Base-by-base conservation (phyloP, 1,140 invertebrate genomes). In the Aphidius ervi region DNA sequence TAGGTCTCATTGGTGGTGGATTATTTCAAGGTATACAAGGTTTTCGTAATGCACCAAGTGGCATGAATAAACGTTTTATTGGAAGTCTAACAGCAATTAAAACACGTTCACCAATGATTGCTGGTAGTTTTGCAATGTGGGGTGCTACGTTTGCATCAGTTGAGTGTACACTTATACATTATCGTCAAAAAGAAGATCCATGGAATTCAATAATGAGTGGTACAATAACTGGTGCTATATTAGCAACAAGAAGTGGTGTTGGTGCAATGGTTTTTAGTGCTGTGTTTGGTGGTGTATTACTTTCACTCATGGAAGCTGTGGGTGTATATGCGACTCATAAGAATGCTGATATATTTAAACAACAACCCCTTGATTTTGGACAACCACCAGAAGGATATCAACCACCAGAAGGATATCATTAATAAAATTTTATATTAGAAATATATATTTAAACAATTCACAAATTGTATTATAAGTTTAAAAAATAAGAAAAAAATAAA, bases 121-220 rank as follows among this genome's bases (percentile, higher is more conserved):
- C 93, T 52, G 95, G 95, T 67, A 93, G 93, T 74, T 96, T 96
- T 84, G 94, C 93, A 5, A 86, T 95, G 48, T 96, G 94, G 94
- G 93, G 93, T 68, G 94, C 95, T 10, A 87, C 97, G 81, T 99
- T 99, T 75, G 97, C 95, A 46, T 94, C 94, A 45, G 96, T 98
- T 63, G 97, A 99, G 74, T 99, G 97, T 77, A 88, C 93, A 48
- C 79, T 99, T 63, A 93, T 98, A 10, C 93, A 96, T 73, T 83
- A 98, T 58, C 81, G 96, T 59, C 92, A 97, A 78, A 99, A 99
- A 74, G 97, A 99, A 85, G 95, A 98, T 80, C 95, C 95, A 0
- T 98, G 94, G 94, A 98, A 95, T 79, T 97, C 95, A 0, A 99
- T 99, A 46, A 93, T 94, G 60, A 97, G 94, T 82, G 97, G 97